These are phyloP conservation scores for Cichlasoma orientale DNA, from an alignment of 2,797 vertebrate genomes.

Conservation along the genomic window DNA sequence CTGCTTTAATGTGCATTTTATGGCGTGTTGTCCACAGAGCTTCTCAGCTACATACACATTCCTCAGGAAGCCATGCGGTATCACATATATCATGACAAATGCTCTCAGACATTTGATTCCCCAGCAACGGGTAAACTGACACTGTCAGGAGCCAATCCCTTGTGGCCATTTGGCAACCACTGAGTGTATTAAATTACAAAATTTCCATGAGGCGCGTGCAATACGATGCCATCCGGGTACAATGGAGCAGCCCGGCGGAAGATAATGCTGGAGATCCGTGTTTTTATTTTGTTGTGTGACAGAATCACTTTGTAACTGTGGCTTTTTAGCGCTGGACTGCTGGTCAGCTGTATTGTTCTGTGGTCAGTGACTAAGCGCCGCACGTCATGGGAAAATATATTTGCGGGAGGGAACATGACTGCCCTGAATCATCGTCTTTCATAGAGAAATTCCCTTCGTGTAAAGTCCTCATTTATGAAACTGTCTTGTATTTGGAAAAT, in stretches of 20 bases:
- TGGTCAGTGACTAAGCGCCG: background rate
- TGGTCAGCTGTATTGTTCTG: background rate
- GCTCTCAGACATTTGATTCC: constrained; percentile 19
- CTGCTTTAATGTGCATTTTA: constrained; percentile 32
- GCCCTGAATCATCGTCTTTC: background rate
- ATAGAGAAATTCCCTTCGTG: background rate
- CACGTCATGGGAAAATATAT: background rate
- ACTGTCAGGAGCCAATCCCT: background rate
- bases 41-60: constrained; percentile 24
- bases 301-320: background rate
- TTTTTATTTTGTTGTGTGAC: background rate
- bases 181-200: constrained; percentile 23
- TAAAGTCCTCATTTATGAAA: background rate
- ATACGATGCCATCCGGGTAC: background rate
- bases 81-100: constrained; percentile 18
- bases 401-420: background rate
- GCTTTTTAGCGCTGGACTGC: background rate
- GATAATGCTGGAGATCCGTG: background rate
- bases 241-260: background rate
- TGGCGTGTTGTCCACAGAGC: background rate
- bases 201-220: constrained; percentile 18
- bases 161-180: constrained; percentile 15
- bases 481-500: background rate
- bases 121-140: constrained; percentile 23
- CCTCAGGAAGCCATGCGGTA: constrained; percentile 12